A percentile compares a stretch with the other conserved stretches of the same genome.
Conservation (phyloP, 2,888 invertebrate species). For the Mythimna vitellina region DNA sequence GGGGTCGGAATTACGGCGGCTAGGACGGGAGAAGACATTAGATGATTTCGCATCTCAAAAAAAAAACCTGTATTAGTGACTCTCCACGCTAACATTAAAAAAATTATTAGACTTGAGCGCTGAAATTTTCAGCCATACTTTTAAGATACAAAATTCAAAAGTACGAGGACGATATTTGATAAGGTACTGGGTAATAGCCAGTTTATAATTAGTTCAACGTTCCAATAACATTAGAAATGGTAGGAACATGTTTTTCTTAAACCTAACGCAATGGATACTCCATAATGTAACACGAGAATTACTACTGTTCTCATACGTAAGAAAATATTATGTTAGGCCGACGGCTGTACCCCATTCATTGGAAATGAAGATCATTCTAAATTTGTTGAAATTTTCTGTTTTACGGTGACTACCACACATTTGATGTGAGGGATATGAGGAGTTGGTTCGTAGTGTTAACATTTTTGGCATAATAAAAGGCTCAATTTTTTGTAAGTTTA, state of each 20-base stretch:
- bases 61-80: no score
- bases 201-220: slow-evolving; percentile 6
- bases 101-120: no score
- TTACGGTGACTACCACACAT: not conserved
- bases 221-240: slow-evolving; percentile 24
- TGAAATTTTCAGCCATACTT: no score
- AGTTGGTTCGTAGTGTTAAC: not conserved
- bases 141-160: no score
- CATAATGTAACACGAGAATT: slow-evolving; percentile 15
- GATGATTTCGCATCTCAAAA: no score
- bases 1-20: no score
- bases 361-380: slow-evolving; percentile 16
- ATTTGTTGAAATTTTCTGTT: not conserved
- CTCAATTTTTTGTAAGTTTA: not conserved
- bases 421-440: not conserved
- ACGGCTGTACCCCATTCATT: not conserved
- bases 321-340: slow-evolving; percentile 44
- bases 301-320: slow-evolving; percentile 27
- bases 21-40: no score
- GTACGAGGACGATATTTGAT: no score
- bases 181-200: not conserved
- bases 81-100: no score
- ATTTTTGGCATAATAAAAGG: not conserved
- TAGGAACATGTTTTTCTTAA: slow-evolving; percentile 35
- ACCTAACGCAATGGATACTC: slow-evolving; percentile 1